Evolutionary conservation across 2,797 vertebrate genomes (phyloP).

Genomic region (Rhinella marina): DNA sequence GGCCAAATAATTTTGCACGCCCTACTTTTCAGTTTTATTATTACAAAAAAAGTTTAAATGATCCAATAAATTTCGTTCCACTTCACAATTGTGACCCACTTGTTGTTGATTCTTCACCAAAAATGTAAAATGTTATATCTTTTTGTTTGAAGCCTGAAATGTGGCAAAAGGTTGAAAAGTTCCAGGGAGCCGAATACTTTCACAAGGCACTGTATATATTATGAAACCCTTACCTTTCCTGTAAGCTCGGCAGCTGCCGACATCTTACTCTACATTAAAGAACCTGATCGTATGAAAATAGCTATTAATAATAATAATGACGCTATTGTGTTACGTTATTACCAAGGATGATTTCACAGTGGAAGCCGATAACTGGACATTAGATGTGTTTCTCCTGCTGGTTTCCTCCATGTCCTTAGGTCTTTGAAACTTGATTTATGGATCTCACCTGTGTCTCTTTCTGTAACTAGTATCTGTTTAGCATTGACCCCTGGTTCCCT

Average conservation of each 20-base stretch:
- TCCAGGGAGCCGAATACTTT: too few relatives aligned
- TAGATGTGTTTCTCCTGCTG: background rate
- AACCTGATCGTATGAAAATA: background rate
- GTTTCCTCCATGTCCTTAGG: background rate
- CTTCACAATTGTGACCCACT: too few relatives aligned
- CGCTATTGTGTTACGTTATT: background rate
- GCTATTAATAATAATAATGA: background rate
- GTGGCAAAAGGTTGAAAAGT: too few relatives aligned
- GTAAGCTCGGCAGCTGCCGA: background rate
- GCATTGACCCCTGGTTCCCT: slow-evolving; percentile 31
- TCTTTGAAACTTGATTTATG: slow-evolving; percentile 50
- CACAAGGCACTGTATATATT: too few relatives aligned
- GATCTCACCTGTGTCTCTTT: slow-evolving; percentile 36
- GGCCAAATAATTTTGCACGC: too few relatives aligned
- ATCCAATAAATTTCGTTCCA: too few relatives aligned
- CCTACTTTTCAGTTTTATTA: too few relatives aligned
- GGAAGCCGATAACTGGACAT: background rate
- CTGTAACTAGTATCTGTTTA: slow-evolving; percentile 38
- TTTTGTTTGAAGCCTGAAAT: too few relatives aligned
- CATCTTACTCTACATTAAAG: background rate
- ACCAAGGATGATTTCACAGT: too few relatives aligned
- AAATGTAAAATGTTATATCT: too few relatives aligned
- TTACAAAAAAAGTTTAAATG: too few relatives aligned
- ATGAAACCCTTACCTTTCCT: background rate
- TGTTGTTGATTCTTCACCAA: too few relatives aligned